Conservation (phyloP, 2,113 vertebrate species). For the Spheniscus mendiculus region DNA sequence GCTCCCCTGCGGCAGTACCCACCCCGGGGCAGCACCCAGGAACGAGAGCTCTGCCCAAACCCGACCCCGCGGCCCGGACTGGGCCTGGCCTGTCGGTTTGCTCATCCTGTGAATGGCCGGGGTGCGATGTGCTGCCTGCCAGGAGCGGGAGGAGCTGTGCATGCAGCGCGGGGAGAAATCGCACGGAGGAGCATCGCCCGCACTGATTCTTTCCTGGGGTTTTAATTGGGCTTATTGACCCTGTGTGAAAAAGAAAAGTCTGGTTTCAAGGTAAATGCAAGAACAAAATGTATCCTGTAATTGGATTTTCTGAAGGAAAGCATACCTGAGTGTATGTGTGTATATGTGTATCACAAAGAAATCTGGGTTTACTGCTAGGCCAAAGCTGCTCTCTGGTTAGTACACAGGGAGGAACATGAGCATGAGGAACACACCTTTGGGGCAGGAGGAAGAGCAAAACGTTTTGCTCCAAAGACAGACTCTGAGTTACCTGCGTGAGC, state of each 20-base stretch:
- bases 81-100: no score
- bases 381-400: neutral
- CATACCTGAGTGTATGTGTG: no score
- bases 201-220: neutral
- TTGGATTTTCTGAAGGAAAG: neutral
- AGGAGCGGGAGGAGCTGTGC: neutral
- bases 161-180: neutral
- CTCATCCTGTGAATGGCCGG: neutral
- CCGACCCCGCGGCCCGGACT: neutral
- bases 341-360: neutral
- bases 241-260: neutral
- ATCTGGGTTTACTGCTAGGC: neutral
- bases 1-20: neutral
- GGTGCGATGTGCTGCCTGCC: neutral
- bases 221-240: neutral
- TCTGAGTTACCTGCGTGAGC: neutral
- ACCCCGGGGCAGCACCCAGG: neutral
- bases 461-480: neutral
- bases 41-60: neutral
- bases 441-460: neutral
- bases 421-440: neutral
- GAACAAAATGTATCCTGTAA: neutral
- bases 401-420: neutral
- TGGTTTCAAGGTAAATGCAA: neutral
- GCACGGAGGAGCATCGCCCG: neutral